Evolutionary conservation across 1,140 invertebrate species (phyloP).

Genomic region (Branchinecta lindahli): DNA sequence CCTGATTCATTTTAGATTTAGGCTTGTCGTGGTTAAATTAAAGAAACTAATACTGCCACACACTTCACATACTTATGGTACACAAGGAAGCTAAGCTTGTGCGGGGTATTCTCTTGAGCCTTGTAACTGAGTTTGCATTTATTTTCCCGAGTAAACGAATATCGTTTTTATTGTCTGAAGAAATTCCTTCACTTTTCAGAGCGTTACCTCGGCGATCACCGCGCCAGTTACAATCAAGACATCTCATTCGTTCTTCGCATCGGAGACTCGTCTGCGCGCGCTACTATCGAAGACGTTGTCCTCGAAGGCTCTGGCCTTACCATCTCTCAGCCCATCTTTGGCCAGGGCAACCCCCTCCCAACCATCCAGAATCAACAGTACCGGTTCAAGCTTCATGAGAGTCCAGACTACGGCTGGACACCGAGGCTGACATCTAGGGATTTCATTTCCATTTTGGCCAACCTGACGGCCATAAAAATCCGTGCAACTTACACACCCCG

Average conservation of each 20-base stretch:
- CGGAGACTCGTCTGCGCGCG: slow-evolving; percentile 50
- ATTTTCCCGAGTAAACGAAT: no score
- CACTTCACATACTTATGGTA: no score
- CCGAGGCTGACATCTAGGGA: slow-evolving; percentile 65
- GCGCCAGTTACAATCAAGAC: slow-evolving; percentile 84
- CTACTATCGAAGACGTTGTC: slow-evolving; percentile 66
- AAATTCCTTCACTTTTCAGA: slow-evolving; percentile 35
- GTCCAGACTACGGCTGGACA: slow-evolving; percentile 78
- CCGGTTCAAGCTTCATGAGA: slow-evolving; percentile 71
- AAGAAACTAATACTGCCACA: no score
- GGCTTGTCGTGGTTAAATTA: no score
- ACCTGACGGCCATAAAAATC: slow-evolving; percentile 86
- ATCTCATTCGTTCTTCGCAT: slow-evolving; percentile 78
- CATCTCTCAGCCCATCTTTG: slow-evolving; percentile 76
- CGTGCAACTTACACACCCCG: slow-evolving; percentile 68
- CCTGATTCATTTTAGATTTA: no score
- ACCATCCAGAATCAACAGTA: slow-evolving; percentile 51
- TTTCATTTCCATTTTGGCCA: slow-evolving; percentile 79
- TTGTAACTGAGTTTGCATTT: no score
- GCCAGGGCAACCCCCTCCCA: slow-evolving; percentile 71
- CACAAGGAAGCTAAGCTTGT: no score
- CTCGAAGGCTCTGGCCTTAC: slow-evolving; percentile 64
- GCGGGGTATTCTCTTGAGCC: no score
- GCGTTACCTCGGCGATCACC: slow-evolving; percentile 78
- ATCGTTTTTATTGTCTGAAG: not conserved